Conservation (phyloP, 2,113 vertebrate species). For the Bucco capensis region DNA sequence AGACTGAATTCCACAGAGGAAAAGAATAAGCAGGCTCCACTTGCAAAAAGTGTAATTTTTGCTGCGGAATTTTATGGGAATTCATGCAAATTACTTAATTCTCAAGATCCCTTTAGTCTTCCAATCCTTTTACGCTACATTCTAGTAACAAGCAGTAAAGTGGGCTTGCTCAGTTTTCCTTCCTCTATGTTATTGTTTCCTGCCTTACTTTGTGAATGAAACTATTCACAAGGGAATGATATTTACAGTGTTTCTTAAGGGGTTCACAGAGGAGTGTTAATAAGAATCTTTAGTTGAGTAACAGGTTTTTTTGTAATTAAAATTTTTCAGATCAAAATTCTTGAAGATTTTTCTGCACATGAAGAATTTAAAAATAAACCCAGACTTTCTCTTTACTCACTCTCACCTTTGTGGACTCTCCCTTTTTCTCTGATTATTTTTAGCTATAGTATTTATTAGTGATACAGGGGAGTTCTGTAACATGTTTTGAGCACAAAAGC, state of each 20-base stretch:
- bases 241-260: slow-evolving; percentile 16
- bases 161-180: slow-evolving; percentile 24
- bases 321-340: not conserved
- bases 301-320: not conserved
- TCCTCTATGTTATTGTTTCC: slow-evolving; percentile 52
- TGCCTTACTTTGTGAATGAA: slow-evolving; percentile 14
- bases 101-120: slow-evolving; percentile 10
- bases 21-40: not conserved
- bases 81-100: slow-evolving; percentile 7
- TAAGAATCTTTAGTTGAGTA: not conserved
- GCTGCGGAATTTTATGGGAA: not conserved
- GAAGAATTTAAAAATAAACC: not conserved
- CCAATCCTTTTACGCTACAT: not conserved
- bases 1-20: not conserved
- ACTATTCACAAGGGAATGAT: slow-evolving; percentile 5
- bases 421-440: not conserved
- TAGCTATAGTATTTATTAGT: slow-evolving; percentile 16
- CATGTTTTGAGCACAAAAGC: slow-evolving; percentile 58
- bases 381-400: not conserved
- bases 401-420: not conserved
- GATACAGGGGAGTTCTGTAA: slow-evolving; percentile 40
- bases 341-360: not conserved
- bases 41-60: not conserved
- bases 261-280: not conserved
- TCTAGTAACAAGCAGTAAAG: slow-evolving; percentile 22